Evolutionary conservation across 1,140 invertebrate species (phyloP), one percentile per base, ranked within the genome.

Genomic region (Aricia agestis): DNA sequence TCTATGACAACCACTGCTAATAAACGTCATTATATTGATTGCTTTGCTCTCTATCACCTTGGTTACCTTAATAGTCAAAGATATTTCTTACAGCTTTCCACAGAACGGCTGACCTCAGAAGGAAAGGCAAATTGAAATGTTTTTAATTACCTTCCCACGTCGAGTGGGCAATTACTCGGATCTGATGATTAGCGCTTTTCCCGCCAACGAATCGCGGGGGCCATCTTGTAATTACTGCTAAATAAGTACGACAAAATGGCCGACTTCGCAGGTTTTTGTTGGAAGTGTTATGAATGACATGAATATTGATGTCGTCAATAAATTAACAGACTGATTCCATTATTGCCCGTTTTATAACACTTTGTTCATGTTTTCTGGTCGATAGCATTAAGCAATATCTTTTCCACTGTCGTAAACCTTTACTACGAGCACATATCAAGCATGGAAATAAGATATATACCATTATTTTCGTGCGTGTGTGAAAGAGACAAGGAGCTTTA

Each of bases 161-260:
- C 17, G 59, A 81, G 71, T 71, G 70, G 74, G 77, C 82, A 82
- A 85, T 85, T 84, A 84, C 82, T 72, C 80, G 77, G 78, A 85
- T 88, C 85, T 86, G 78, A 76, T 79, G 83, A 84, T 85, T 86
- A 85, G 81, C 82, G 83, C 78, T 85, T 86, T 86, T 88, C 78
- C 71, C 76, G 72, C 76, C 75, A 78, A 80, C 82, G 81, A 84
- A 84, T 82, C 76, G 72, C 76, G 72, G 73, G 72, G 66, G 75
- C 75, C 74, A 88, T 86, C 81, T 85, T 81, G 76, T 81, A 85
- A 86, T 88, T 86, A 82, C 74, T n/a, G n/a, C n/a, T n/a, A n/a
- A n/a, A n/a, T n/a, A n/a, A n/a, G 65, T 72, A 84, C 65, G 71
- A 57, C 74, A 85, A 87, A 74, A 87, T 87, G 85, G 85, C 83